Evolutionary conservation across 1,140 invertebrate species (phyloP).

Genomic region (Drosophila punjabiensis): DNA sequence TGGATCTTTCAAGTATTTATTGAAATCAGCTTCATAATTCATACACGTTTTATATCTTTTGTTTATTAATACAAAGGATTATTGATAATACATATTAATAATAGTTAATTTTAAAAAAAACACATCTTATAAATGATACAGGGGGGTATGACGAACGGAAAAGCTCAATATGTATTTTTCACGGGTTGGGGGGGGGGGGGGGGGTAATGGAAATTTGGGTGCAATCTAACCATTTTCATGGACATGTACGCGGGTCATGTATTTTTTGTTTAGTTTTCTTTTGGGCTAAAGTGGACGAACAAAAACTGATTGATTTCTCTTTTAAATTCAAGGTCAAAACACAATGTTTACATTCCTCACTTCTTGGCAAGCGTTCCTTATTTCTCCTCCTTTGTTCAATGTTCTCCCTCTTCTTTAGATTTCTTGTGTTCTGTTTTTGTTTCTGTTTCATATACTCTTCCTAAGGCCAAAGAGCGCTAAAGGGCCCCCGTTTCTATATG

Average conservation of each 20-base stretch:
- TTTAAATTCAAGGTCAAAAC: conserved; percentile 69
- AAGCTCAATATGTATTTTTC: conserved; percentile 17
- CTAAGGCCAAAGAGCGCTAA: conserved; percentile 68
- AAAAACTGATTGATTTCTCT: conserved; percentile 61
- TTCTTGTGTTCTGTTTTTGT: conserved; percentile 36
- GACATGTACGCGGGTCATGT: conserved; percentile 7
- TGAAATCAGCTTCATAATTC: conserved; percentile 76
- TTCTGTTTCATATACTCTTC: conserved; percentile 39
- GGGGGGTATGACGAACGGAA: conserved; percentile 43
- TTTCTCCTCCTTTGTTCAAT: conserved; percentile 38
- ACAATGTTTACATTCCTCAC: conserved; percentile 51
- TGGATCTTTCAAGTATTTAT: conserved; percentile 77
- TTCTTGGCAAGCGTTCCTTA: conserved; percentile 71
- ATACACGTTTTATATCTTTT: conserved; percentile 76
- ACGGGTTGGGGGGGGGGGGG: too few species aligned
- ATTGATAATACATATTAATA: conserved; percentile 80
- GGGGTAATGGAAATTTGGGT: conserved; percentile 12
- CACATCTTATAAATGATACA: conserved; percentile 76
- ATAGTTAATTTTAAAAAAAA: conserved; percentile 71
- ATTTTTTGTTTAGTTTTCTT: background rate
- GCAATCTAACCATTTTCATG: conserved; percentile 27
- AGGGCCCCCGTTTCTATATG: conserved; percentile 47
- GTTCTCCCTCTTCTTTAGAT: conserved; percentile 34
- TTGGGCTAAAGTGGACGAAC: conserved; percentile 56
- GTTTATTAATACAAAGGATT: conserved; percentile 82